Conservation (phyloP, 1,140 invertebrate species). For the Mylabris phalerata region DNA sequence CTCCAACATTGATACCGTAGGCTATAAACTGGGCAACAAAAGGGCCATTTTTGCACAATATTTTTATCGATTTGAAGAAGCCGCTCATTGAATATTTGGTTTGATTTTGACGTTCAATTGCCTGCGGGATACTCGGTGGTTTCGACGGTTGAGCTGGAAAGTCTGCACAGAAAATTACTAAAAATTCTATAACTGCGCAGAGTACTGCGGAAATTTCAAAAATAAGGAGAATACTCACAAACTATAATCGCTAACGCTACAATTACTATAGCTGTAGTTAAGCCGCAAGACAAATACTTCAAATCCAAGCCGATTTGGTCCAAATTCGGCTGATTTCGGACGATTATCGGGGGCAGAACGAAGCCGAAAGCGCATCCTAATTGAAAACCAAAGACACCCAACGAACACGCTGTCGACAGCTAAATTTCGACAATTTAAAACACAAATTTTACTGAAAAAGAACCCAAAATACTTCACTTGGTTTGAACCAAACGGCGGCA, state of each 20-base stretch:
- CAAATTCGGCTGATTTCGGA: conserved; percentile 42
- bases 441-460: not conserved
- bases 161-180: conserved; percentile 36
- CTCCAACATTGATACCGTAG: conserved; percentile 28
- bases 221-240: conserved; percentile 44
- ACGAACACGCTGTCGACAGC: conserved; percentile 64
- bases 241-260: conserved; percentile 51
- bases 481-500: conserved; percentile 54
- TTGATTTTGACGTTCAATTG: conserved; percentile 15
- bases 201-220: too few relatives aligned
- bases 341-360: conserved; percentile 42
- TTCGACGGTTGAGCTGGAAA: conserved; percentile 50
- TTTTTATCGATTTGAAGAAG: too few relatives aligned
- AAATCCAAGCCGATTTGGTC: conserved; percentile 40
- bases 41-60: too few relatives aligned
- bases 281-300: conserved; percentile 49
- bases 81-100: not conserved
- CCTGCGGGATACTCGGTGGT: conserved; percentile 47
- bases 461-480: conserved; percentile 51
- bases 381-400: conserved; percentile 76
- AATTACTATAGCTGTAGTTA: conserved; percentile 51
- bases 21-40: not conserved
- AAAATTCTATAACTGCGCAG: too few relatives aligned
- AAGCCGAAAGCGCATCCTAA: conserved; percentile 47
- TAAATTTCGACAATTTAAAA: conserved; percentile 1